Evolutionary conservation across 2,888 invertebrate genomes (phyloP).

Genomic region (Ochropleura plecta): DNA sequence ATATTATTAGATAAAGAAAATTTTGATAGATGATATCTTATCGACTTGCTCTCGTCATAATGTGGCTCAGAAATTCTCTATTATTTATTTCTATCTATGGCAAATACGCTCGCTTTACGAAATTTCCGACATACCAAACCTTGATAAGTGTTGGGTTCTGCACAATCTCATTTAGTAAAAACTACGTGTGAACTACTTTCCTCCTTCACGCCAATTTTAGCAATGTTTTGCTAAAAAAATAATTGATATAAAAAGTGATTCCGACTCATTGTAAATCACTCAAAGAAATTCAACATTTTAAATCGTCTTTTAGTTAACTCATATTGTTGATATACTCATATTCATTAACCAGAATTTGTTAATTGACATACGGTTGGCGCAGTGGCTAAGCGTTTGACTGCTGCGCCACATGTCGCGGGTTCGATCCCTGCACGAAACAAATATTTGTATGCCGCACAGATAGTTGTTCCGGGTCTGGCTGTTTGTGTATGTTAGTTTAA

Average conservation of each 20-base stretch:
- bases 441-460: too few relatives aligned
- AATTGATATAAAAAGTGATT: not conserved
- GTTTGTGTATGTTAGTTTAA: too few relatives aligned
- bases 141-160: conserved; percentile 28
- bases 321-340: too few relatives aligned
- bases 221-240: not conserved
- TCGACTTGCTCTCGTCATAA: conserved; percentile 62
- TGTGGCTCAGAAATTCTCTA: conserved; percentile 56
- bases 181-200: not conserved
- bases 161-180: not conserved
- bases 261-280: not conserved
- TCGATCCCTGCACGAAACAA: too few relatives aligned
- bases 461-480: too few relatives aligned
- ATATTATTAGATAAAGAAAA: conserved; percentile 48
- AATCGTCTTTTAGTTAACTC: too few relatives aligned
- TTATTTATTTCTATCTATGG: conserved; percentile 24
- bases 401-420: too few relatives aligned
- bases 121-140: conserved; percentile 39
- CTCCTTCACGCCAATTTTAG: not conserved
- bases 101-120: conserved; percentile 36
- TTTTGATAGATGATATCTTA: conserved; percentile 60
- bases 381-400: too few relatives aligned
- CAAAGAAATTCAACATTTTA: too few relatives aligned
- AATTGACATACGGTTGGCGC: too few relatives aligned
- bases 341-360: too few relatives aligned